Base-by-base conservation (phyloP, 2,113 vertebrate species). In the Leptobrachium ailaonicum region DNA sequence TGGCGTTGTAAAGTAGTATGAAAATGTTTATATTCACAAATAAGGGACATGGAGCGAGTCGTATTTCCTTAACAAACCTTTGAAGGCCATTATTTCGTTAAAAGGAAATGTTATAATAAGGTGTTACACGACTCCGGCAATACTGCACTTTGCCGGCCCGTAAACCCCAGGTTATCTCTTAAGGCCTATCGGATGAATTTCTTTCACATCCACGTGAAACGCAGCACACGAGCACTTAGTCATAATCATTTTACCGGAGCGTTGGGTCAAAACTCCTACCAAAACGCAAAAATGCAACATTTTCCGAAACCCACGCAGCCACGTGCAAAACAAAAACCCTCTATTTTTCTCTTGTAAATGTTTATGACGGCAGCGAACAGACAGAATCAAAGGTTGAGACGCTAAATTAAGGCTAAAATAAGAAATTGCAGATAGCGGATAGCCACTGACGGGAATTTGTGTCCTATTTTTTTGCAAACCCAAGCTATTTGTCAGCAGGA, bases 401-500 rank as follows among this genome's bases (percentile, higher is more conserved):
- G 42, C 54, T 6, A 77, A 43, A 70, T 12, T 63, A 63, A 40
- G 43, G 42, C 54, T 6, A 77, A 43, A 70, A 70, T 69, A 4
- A 58, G 11, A 14, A 70, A 14, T 71, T 14, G 42, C 67, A 63
- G 14, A 78, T 70, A 64, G 44, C 4, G 2, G 7, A 32, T 71
- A 44, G 63, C 41, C 45, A n/a, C n/a, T 43, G 53, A 66, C 71
- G 67, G 40, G 60, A 45, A 73, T 58, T 13, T 70, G 6, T 41
- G 42, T 71, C 2, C 7, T 44, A 41, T 41, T 66, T 54, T 68
- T 63, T 75, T 45, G 62, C 20, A 45, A 20, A 64, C 14, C n/a
- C 7, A 45, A 43, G 66, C 72, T 66, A 72, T 72, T 71, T 74
- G 78, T 73, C 71, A 73, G 62, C 79, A 60, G 71, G 72, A 69